Base-by-base conservation (phyloP, 1,140 invertebrate genomes). In the Aleiodes sp. region DNA sequence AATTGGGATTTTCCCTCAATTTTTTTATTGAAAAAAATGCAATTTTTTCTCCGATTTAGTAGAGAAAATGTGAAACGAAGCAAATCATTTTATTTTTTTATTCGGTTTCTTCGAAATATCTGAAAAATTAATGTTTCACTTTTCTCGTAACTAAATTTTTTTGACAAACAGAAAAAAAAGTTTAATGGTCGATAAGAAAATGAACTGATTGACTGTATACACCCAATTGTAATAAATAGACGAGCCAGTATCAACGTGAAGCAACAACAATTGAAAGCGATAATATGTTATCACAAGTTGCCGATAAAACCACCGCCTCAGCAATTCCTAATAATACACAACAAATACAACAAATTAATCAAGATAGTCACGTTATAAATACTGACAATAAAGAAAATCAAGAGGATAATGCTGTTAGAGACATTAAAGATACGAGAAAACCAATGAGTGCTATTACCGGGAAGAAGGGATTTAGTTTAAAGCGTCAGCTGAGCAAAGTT, bases 401-500 rank as follows among this genome's bases (percentile, higher is more conserved):
- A 28, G 67, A 65, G 39, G 68, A 65, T 70, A 60, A 63, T 57
- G 56, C 57, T 9, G 62, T 69, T n/a, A 73, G 67, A 74, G 62
- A 70, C 26, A 41, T 12, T 76, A 82, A 73, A 80, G 77, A 77
- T 31, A 35, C 37, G 10, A 62, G 52, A 68, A 77, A 73, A 59
- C 56, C 52, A 41, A 28, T 24, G 2, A 35, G 52, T 59, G 24
- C 56, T 14, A 59, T 39, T 9, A 26, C 31, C 1, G 91, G 91
- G 90, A 91, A 85, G 91, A 92, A 87, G 78, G 89, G 88, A 65
- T 92, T 94, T 82, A 93, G 90, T 78, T 87, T 94, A 41, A 94
- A 94, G 83, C 90, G 93, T 79, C 93, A 93, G 82, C 87, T 94
- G 72, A 93, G 91, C 68, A 93, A 90, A 84, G 92, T 93, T 65